These are phyloP conservation scores for Xestoiulus laeticollis DNA, from an alignment of 2,888 invertebrate genomes.

Conservation along the genomic window DNA sequence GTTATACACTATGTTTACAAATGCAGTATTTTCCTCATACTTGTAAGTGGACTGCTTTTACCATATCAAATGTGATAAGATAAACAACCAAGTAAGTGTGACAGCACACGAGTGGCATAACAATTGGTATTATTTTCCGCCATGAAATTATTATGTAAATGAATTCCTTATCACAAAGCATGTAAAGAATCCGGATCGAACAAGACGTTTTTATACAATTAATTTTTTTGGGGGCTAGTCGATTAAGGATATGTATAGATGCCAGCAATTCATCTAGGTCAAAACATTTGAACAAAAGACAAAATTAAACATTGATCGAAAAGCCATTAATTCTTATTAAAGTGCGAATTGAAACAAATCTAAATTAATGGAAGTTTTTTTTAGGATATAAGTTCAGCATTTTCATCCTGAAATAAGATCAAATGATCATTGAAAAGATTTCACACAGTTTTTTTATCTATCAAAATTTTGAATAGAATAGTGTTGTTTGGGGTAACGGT, in stretches of 20 bases:
- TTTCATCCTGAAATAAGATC: not conserved
- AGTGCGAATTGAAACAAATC: conserved; percentile 6
- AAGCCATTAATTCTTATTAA: conserved; percentile 9
- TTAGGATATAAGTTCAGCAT: not conserved
- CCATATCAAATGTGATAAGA: not conserved
- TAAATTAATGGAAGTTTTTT: conserved; percentile 9
- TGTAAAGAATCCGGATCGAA: not conserved
- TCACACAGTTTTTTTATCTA: not conserved
- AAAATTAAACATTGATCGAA: not conserved
- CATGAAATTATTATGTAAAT: conserved; percentile 8
- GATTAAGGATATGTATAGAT: not conserved
- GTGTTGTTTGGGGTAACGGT: not conserved
- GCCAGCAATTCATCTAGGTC: not conserved
- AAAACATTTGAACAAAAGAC: conserved; percentile 8
- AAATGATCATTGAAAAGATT: conserved; percentile 5
- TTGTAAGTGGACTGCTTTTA: conserved; percentile 2
- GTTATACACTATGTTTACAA: too few species aligned
- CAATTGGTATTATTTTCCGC: not conserved
- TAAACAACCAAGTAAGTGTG: not conserved
- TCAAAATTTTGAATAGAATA: not conserved
- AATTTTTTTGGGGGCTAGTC: not conserved
- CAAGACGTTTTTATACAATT: not conserved
- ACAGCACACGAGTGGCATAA: conserved; percentile 3
- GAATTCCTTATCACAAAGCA: not conserved
- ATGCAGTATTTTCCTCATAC: not conserved